Evolutionary conservation across 2,797 vertebrate species (phyloP).

Genomic region (Chromobotia macracanthus): DNA sequence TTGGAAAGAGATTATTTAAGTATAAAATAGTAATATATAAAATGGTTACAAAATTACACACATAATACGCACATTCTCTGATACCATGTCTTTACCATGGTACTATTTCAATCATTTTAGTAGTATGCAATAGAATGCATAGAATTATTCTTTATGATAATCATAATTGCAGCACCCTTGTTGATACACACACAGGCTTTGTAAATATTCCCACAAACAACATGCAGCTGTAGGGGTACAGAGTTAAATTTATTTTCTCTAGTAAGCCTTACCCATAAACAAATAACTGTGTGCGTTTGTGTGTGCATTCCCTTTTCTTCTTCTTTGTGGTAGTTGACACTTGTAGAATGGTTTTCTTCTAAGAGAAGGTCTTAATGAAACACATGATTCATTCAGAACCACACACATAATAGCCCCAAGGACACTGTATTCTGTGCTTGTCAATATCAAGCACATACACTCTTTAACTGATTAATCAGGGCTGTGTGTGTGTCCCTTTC

Average conservation of each 20-base stretch:
- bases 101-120: not conserved
- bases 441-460: slow-evolving; percentile 3
- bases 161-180: not conserved
- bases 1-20: too few species aligned
- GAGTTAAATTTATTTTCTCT: not conserved
- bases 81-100: too few species aligned
- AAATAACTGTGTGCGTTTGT: not conserved
- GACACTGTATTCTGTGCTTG: not conserved
- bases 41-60: too few species aligned
- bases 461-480: not conserved
- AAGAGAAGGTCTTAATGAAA: not conserved
- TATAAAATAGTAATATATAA: too few species aligned
- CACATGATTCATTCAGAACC: not conserved
- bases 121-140: not conserved
- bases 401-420: slow-evolving; percentile 19
- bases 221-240: not conserved
- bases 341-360: slow-evolving; percentile 11
- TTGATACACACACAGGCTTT: not conserved
- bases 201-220: not conserved
- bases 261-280: not conserved
- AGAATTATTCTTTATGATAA: not conserved
- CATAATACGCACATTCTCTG: too few species aligned
- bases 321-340: slow-evolving; percentile 1
- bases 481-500: too few species aligned
- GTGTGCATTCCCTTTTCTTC: not conserved